Evolutionary conservation across 2,888 invertebrate genomes (phyloP).

Genomic region (Yponomeuta evonymella): DNA sequence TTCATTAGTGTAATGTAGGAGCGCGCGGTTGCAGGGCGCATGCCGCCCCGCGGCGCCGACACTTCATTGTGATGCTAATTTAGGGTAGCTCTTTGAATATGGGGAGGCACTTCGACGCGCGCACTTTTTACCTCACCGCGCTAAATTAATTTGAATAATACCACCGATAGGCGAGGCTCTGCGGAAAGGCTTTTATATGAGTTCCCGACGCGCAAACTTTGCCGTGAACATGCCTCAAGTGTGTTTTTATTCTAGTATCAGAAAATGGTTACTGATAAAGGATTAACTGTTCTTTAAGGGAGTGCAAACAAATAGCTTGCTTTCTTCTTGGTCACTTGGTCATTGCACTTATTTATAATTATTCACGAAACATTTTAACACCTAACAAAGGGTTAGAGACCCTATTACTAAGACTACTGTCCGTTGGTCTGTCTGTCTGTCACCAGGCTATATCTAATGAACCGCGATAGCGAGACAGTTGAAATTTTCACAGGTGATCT

Average conservation of each 20-base stretch:
- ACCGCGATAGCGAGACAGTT: no score
- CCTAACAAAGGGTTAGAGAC: no score
- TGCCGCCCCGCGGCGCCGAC: slow-evolving; percentile 57
- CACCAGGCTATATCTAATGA: no score
- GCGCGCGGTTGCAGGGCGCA: slow-evolving; percentile 59
- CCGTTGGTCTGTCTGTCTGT: no score
- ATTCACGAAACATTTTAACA: no score
- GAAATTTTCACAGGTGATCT: no score
- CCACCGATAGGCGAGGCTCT: slow-evolving; percentile 64
- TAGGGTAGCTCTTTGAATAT: slow-evolving; percentile 71
- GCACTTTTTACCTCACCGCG: slow-evolving; percentile 70
- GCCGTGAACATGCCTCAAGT: slow-evolving; percentile 38
- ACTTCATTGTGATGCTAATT: slow-evolving; percentile 76
- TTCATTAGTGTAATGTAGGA: slow-evolving; percentile 66
- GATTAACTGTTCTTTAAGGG: no score
- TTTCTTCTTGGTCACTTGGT: no score
- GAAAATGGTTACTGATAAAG: neutral
- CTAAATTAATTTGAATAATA: slow-evolving; percentile 75
- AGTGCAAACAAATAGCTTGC: no score
- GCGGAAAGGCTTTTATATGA: slow-evolving; percentile 66
- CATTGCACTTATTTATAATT: neutral
- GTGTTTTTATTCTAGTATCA: slow-evolving; percentile 41
- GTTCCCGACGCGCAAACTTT: slow-evolving; percentile 58
- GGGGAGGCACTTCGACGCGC: slow-evolving; percentile 53
- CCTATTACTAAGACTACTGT: no score